Base-by-base conservation (phyloP, 2,888 invertebrate genomes). In the Protonemura montana region DNA sequence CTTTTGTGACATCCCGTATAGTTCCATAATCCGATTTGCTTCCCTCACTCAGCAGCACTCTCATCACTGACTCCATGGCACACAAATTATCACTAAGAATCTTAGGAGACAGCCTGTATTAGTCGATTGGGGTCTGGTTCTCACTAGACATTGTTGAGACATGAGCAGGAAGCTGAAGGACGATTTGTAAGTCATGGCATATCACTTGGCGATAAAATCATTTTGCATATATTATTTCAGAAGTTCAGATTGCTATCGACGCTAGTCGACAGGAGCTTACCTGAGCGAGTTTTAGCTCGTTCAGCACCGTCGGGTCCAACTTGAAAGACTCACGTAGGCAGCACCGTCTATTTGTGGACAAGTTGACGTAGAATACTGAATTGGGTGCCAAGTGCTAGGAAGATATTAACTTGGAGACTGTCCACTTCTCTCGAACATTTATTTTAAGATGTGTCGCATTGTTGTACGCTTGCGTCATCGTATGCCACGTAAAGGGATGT, bases 391-490 rank as follows among this genome's bases (percentile, higher is more conserved):
- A 81, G 81, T 81, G 28, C 81, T 81, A 21, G 81, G 21, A 30
- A 29, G 81, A 81, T 30, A 81, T 81, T 81, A 81, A 30, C 81
- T 81, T 81, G 81, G 81, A 81, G 25, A 81, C 81, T 29, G 81
- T 81, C 81, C 81, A 81, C 81, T 29, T 81, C 81, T 81, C 81
- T 81, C 35, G 35, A 81, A 29, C 28, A 81, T 81, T 81, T 81
- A 81, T 81, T 81, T 81, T 81, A 81, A 29, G 81, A 81, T 81
- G 29, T 81, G 81, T 81, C 81, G 81, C 81, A 81, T 81, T 81
- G 81, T 81, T 81, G 81, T 81, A 81, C 7, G 81, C 29, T 81
- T 81, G 81, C 81, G 81, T 81, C 81, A 81, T 81, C 59, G 21
- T 59, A 10, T n/a, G 59, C 59, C 21, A 59, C 16, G 59, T 21